Conservation (phyloP, 1,140 invertebrate species). For the Saxidomus purpurata region DNA sequence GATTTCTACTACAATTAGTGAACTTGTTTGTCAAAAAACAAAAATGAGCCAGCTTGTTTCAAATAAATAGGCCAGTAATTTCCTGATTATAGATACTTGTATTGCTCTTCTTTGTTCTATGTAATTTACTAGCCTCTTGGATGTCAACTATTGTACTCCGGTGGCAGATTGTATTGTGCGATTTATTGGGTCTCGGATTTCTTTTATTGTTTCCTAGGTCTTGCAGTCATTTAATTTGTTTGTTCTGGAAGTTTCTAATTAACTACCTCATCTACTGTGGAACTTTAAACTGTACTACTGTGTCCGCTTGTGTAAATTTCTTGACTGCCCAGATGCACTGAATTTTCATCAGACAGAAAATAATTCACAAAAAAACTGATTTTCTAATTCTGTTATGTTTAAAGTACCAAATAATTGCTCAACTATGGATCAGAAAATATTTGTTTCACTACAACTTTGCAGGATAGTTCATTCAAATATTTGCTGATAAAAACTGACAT, state of each 20-base stretch:
- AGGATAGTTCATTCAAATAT: conserved; percentile 4
- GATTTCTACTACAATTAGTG: not conserved
- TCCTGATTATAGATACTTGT: not conserved
- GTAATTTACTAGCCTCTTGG: not conserved
- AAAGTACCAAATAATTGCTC: too few relatives aligned
- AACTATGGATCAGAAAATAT: not conserved
- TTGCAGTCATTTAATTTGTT: not conserved
- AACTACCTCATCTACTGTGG: not conserved
- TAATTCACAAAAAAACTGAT: too few relatives aligned
- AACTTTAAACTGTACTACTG: too few relatives aligned
- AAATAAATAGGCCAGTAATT: not conserved
- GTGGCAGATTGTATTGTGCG: not conserved
- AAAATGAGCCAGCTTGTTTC: not conserved
- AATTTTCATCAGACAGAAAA: too few relatives aligned
- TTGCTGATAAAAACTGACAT: conserved; percentile 10
- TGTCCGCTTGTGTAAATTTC: too few relatives aligned
- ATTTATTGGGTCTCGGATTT: conserved; percentile 15
- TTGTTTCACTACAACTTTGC: not conserved
- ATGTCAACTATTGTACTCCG: not conserved
- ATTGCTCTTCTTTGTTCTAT: not conserved
- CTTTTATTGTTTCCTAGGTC: not conserved
- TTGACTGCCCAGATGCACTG: too few relatives aligned
- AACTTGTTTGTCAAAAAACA: conserved; percentile 8
- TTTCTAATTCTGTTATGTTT: too few relatives aligned
- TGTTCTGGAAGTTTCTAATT: not conserved